Percentiles rank a stretch among this genome's conserved stretches.
phyloP scores from a whole-genome alignment of 2,113 vertebrate species.

The Odocoileus hemionus region DNA sequence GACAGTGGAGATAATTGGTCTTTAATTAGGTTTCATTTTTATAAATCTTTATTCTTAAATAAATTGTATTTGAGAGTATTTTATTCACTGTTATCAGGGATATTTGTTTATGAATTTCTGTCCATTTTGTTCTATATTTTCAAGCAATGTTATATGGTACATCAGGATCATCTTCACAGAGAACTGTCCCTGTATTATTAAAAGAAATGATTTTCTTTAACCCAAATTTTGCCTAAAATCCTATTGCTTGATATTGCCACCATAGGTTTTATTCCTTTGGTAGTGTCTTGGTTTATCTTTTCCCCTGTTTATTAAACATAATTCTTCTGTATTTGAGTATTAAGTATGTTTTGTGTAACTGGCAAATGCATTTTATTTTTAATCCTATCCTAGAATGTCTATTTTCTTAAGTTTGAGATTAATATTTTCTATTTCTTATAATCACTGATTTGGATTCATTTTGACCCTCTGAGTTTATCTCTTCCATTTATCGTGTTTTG shows the following conservation, averaged over 20 bases:
- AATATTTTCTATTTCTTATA: not conserved
- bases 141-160: not conserved
- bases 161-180: not conserved
- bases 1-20: not conserved
- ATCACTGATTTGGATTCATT: not conserved
- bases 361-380: not conserved
- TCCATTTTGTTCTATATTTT: not conserved
- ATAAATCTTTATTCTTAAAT: not conserved
- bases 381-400: not conserved
- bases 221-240: not conserved
- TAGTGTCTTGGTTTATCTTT: not conserved
- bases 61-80: not conserved
- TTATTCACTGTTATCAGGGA: not conserved
- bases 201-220: not conserved
- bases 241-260: not conserved
- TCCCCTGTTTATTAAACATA: not conserved
- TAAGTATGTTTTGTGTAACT: not conserved
- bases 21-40: not conserved
- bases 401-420: not conserved
- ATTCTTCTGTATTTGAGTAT: not conserved
- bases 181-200: not conserved
- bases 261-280: not conserved
- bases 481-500: not conserved
- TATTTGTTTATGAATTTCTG: not conserved
- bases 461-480: not conserved